Conservation (phyloP, 2,113 vertebrate species). For the Microcebus jonahi region DNA sequence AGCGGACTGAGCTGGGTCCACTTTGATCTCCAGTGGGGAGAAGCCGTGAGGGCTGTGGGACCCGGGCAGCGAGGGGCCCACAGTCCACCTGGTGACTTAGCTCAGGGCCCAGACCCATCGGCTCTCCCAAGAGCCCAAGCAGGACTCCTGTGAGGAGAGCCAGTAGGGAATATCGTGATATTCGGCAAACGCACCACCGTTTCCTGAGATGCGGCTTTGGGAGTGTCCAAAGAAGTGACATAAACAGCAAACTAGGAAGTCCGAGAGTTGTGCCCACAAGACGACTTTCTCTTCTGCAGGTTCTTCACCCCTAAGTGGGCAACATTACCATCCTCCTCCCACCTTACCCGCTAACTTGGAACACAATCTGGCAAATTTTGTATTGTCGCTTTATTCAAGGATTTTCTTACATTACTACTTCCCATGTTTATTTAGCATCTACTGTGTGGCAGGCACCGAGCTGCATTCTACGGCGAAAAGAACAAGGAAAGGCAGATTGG, state of each 20-base stretch:
- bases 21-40: neutral
- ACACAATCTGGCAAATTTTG: neutral
- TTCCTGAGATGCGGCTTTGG: neutral
- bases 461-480: neutral
- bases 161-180: neutral
- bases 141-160: too few relatives aligned
- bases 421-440: neutral
- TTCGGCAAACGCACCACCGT: neutral
- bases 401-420: neutral
- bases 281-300: neutral
- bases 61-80: accelerated
- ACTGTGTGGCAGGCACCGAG: neutral
- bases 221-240: neutral
- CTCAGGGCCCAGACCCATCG: neutral
- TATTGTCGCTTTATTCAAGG: neutral
- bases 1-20: neutral
- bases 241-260: neutral
- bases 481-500: neutral
- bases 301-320: neutral
- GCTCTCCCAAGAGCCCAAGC: neutral
- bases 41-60: neutral
- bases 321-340: neutral
- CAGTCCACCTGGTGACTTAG: accelerated
- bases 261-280: neutral
- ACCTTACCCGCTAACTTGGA: neutral